Percentiles rank a stretch among this genome's conserved stretches.
Evolutionary conservation across 2,797 vertebrate species (phyloP).

Genomic region (Vultur gryphus): DNA sequence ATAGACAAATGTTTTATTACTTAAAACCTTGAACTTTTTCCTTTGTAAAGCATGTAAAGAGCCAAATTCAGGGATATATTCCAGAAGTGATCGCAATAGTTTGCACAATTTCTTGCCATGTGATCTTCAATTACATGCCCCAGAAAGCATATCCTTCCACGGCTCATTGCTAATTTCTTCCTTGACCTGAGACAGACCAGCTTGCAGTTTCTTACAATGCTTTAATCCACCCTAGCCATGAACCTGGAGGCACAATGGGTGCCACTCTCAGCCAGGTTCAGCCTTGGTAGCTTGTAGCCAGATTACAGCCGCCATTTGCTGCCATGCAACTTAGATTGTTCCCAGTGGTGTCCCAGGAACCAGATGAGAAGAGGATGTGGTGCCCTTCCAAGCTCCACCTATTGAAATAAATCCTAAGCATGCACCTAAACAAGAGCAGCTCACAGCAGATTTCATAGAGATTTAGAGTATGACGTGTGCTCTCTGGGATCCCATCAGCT

Average conservation of each 20-base stretch:
- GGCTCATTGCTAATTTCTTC: conserved; percentile 5
- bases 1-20: not conserved
- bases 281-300: not conserved
- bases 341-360: not conserved
- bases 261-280: not conserved
- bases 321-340: not conserved
- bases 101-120: not conserved
- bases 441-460: conserved; percentile 28
- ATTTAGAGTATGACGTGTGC: not conserved
- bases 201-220: not conserved
- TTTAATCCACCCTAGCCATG: not conserved
- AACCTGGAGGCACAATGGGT: not conserved
- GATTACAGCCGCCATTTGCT: not conserved
- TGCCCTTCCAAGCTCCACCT: not conserved
- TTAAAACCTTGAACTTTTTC: not conserved
- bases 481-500: conserved; percentile 25
- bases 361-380: not conserved
- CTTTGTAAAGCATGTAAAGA: not conserved
- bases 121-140: conserved; percentile 15
- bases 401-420: not conserved
- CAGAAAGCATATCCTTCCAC: not conserved
- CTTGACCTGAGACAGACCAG: not conserved
- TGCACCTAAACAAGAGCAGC: not conserved
- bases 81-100: not conserved
- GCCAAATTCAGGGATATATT: not conserved